These are phyloP conservation scores for Andrena minutula DNA, from an alignment of 2,888 invertebrate genomes.

Conservation along the genomic window DNA sequence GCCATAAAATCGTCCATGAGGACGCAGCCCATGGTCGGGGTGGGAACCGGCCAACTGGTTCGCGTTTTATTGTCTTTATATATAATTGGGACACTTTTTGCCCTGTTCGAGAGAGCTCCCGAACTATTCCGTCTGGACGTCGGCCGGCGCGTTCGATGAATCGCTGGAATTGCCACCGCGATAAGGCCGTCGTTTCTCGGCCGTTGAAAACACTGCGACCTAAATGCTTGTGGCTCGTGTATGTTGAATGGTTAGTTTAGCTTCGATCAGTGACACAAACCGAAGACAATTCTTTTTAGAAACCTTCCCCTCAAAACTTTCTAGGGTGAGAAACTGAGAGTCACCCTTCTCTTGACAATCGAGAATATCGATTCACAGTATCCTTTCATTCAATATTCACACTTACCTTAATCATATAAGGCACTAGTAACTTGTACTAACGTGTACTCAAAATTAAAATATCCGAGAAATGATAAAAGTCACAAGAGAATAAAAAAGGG, in stretches of 20 bases:
- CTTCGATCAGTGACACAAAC: too few relatives aligned
- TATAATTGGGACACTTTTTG: conserved; percentile 83
- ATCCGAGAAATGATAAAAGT: neutral
- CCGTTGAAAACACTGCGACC: conserved; percentile 32
- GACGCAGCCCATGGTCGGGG: conserved; percentile 44
- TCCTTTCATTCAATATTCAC: too few relatives aligned
- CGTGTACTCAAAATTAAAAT: too few relatives aligned
- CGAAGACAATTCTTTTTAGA: too few relatives aligned
- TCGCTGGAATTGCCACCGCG: conserved; percentile 54
- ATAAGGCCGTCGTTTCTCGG: conserved; percentile 39
- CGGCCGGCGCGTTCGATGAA: conserved; percentile 56
- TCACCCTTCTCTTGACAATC: too few relatives aligned
- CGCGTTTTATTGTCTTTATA: conserved; percentile 81
- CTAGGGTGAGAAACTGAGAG: too few relatives aligned
- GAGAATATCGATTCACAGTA: too few relatives aligned
- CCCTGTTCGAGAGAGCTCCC: conserved; percentile 55
- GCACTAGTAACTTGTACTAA: too few relatives aligned
- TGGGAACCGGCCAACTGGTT: conserved; percentile 66
- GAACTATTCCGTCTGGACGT: conserved; percentile 66
- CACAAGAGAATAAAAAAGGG: neutral
- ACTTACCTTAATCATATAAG: too few relatives aligned
- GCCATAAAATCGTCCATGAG: conserved; percentile 81
- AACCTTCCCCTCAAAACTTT: too few relatives aligned
- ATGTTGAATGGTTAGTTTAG: conserved; percentile 30
- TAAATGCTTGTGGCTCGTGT: conserved; percentile 13